phyloP scores from a whole-genome alignment of 1,140 invertebrate genomes.

The Drosophila gunungcola region DNA sequence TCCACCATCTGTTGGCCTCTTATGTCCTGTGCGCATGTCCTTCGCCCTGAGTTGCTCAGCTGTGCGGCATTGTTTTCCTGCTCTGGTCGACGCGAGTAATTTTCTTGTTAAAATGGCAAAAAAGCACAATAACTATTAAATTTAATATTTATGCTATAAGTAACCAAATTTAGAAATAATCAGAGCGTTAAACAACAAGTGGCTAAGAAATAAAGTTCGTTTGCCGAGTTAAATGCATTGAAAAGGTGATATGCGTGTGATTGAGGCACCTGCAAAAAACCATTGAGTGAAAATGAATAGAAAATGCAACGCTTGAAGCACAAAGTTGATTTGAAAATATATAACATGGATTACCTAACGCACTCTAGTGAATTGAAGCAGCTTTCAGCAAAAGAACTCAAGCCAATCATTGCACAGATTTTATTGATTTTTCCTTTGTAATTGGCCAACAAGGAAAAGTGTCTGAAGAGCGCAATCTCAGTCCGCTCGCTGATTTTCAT shows the following conservation, averaged over 20 bases:
- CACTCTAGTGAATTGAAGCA: background rate
- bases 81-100: slow-evolving; percentile 20
- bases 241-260: slow-evolving; percentile 20
- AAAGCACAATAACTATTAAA: background rate
- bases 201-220: background rate
- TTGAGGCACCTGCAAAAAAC: background rate
- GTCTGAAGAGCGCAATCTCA: slow-evolving; percentile 29
- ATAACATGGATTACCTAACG: background rate
- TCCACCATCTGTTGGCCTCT: slow-evolving; percentile 14
- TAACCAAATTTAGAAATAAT: background rate
- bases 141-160: no score
- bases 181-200: background rate
- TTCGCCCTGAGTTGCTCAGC: slow-evolving; percentile 23
- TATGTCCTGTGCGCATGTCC: slow-evolving; percentile 47
- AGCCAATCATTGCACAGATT: slow-evolving; percentile 25
- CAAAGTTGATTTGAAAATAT: background rate
- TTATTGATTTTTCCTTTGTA: slow-evolving; percentile 77
- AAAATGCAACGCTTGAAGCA: slow-evolving; percentile 2
- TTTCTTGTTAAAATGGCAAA: slow-evolving; percentile 15
- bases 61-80: slow-evolving; percentile 51
- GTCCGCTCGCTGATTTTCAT: slow-evolving; percentile 11
- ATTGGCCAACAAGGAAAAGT: slow-evolving; percentile 64
- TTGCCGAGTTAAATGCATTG: slow-evolving; percentile 9
- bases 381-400: background rate
- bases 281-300: slow-evolving; percentile 3